These are phyloP conservation scores for Acronicta aceris DNA, from an alignment of 2,888 invertebrate species.

Conservation along the genomic window DNA sequence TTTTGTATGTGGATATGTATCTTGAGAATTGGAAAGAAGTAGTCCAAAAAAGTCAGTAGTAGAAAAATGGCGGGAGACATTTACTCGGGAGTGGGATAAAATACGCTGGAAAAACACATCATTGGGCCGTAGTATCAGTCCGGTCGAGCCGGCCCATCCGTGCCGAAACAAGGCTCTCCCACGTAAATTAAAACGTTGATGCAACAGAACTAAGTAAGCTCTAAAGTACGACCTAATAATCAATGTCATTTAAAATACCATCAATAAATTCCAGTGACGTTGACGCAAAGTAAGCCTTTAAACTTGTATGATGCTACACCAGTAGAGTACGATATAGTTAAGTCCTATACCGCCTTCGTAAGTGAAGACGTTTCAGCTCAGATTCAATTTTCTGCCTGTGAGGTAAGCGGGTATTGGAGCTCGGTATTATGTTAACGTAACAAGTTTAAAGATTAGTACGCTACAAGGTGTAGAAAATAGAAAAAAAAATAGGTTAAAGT, in stretches of 20 bases:
- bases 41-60: too few relatives aligned
- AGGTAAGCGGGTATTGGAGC: slow-evolving; percentile 14
- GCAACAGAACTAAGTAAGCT: too few relatives aligned
- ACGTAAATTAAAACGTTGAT: too few relatives aligned
- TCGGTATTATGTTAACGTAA: slow-evolving; percentile 21
- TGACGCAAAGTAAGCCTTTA: slow-evolving; percentile 19
- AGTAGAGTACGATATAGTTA: slow-evolving; percentile 9
- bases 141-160: too few relatives aligned
- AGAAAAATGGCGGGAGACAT: too few relatives aligned
- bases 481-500: slow-evolving; percentile 1
- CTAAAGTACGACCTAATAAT: too few relatives aligned
- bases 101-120: too few relatives aligned
- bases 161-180: too few relatives aligned
- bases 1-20: too few relatives aligned
- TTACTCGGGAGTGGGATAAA: too few relatives aligned
- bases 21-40: too few relatives aligned
- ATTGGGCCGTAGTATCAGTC: too few relatives aligned
- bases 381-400: slow-evolving; percentile 24
- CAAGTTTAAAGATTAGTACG: slow-evolving; percentile 19
- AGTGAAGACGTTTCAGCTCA: slow-evolving; percentile 3
- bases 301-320: slow-evolving; percentile 10
- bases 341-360: neutral
- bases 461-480: neutral
- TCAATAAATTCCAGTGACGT: slow-evolving; percentile 1
- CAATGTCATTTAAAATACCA: neutral